These are phyloP conservation scores for Phalacrocorax pelagicus DNA, from an alignment of 2,113 vertebrate genomes.

Conservation along the genomic window DNA sequence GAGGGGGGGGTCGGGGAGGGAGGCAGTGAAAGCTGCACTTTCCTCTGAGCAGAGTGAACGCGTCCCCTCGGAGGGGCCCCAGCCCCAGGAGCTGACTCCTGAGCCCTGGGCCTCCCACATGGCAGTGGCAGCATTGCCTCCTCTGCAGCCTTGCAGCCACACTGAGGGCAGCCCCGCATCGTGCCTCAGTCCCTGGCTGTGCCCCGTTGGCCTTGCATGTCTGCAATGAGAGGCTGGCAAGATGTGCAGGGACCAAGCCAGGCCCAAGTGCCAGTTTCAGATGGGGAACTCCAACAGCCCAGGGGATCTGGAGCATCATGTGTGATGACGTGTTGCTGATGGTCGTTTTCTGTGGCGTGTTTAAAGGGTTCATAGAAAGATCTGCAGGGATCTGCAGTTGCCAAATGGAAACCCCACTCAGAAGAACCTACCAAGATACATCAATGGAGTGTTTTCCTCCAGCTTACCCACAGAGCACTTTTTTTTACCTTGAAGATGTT, in stretches of 20 bases:
- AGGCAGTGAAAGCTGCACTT: not conserved
- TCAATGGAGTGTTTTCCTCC: not conserved
- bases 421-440: not conserved
- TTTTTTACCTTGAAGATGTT: not conserved
- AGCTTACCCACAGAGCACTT: not conserved
- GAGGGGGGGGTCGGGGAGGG: not conserved
- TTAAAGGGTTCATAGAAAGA: not conserved
- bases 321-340: accelerated
- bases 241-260: accelerated
- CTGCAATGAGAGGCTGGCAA: accelerated
- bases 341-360: not conserved
- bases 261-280: not conserved
- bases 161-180: not conserved
- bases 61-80: conserved; percentile 48
- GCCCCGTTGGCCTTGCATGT: accelerated
- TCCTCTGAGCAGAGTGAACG: not conserved
- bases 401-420: not conserved
- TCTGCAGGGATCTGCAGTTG: not conserved
- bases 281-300: accelerated
- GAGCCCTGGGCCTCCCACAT: conserved; percentile 39
- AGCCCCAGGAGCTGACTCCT: conserved; percentile 18
- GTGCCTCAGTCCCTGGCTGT: not conserved
- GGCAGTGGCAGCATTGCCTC: conserved; percentile 1
- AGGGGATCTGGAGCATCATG: not conserved
- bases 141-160: not conserved